These are phyloP conservation scores for Shargacucullia verbasci DNA, from an alignment of 2,888 invertebrate species.

Conservation along the genomic window DNA sequence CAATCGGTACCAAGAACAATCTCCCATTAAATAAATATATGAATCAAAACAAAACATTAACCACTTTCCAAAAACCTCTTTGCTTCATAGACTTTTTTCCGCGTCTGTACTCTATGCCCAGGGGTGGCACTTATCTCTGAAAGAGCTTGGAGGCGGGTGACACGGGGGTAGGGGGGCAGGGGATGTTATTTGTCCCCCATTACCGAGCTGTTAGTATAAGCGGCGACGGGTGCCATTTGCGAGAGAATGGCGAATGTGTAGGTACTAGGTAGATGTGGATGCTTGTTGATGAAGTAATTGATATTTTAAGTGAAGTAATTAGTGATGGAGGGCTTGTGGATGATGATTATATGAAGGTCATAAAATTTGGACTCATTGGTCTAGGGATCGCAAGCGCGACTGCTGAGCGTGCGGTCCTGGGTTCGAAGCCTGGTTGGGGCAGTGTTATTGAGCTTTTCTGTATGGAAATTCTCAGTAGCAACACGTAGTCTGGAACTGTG, in stretches of 20 bases:
- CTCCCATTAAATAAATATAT: too few species aligned
- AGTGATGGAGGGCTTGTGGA: not conserved
- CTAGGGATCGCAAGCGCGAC: too few species aligned
- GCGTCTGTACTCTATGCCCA: conserved; percentile 41
- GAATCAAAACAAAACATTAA: too few species aligned
- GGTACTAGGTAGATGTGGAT: conserved; percentile 17
- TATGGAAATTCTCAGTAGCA: too few species aligned
- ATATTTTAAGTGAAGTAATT: not conserved
- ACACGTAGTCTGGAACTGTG: too few species aligned
- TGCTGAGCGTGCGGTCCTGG: too few species aligned
- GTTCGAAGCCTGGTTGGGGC: too few species aligned
- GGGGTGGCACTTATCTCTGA: conserved; percentile 59
- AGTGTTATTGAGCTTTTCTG: too few species aligned
- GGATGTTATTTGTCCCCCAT: conserved; percentile 57
- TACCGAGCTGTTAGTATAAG: conserved; percentile 59
- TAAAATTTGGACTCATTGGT: too few species aligned
- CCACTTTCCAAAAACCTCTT: conserved; percentile 2
- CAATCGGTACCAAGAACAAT: too few species aligned
- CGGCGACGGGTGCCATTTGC: conserved; percentile 42
- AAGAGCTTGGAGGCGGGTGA: conserved; percentile 44
- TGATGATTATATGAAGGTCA: too few species aligned
- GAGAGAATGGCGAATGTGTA: conserved; percentile 6
- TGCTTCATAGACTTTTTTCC: conserved; percentile 13
- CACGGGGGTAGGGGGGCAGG: conserved; percentile 15
- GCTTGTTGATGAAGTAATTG: conserved; percentile 1